Evolutionary conservation across 2,888 invertebrate species (phyloP).

Genomic region (Nymphalis urticae): DNA sequence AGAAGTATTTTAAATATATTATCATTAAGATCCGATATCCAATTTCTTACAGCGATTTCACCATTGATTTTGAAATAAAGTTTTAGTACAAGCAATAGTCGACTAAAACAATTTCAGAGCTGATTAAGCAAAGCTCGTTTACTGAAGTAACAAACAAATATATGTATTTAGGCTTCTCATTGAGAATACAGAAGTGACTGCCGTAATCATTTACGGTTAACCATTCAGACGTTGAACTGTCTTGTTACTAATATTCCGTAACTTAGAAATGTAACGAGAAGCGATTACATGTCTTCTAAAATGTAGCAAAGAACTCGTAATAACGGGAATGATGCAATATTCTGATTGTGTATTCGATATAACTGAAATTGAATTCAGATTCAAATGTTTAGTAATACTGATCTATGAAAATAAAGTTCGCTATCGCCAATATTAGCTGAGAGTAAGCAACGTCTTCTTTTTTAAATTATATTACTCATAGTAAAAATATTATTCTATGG

Average conservation of each 20-base stretch:
- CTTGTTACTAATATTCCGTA: conserved; percentile 33
- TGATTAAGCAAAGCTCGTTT: conserved; percentile 33
- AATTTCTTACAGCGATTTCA: conserved; percentile 19
- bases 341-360: neutral
- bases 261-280: conserved; percentile 23
- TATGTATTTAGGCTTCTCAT: conserved; percentile 39
- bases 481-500: too few relatives aligned
- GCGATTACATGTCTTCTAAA: conserved; percentile 30
- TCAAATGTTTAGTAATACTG: too few relatives aligned
- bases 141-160: conserved; percentile 35
- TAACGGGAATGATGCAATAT: conserved; percentile 1
- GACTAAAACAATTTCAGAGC: conserved; percentile 26
- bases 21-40: neutral
- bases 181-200: conserved; percentile 28
- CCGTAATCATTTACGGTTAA: conserved; percentile 40
- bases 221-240: conserved; percentile 34
- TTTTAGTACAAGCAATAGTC: conserved; percentile 18
- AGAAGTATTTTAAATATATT: too few relatives aligned
- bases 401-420: too few relatives aligned
- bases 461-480: too few relatives aligned
- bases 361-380: too few relatives aligned
- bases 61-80: conserved; percentile 25
- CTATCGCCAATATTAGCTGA: too few relatives aligned
- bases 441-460: too few relatives aligned
- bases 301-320: conserved; percentile 17